Base-by-base conservation (phyloP, 64 coral and sea anemone species). In the Montipora sp. region DNA sequence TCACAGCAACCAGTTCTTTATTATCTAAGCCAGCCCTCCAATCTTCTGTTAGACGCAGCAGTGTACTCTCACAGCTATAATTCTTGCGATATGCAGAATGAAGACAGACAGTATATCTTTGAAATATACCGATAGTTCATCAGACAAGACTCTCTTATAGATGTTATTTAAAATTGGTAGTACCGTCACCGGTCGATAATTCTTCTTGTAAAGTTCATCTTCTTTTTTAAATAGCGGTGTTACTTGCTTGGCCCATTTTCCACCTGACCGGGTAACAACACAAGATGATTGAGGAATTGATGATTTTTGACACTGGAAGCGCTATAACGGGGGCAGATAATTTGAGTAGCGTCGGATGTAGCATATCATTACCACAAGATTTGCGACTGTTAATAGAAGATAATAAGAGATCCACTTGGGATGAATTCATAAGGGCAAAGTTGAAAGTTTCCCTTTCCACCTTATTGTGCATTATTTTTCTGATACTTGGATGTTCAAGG, bases 61-160 rank as follows among this genome's bases (percentile, higher is more conserved):
- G 36, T 36, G 36, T 36, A 36, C 36, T 36, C 36, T 36, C 36
- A 36, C 36, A 36, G 36, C 36, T 36, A 36, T 36, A 36, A 36
- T 36, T 36, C 36, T 36, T 36, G 1, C 36, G 36, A 36, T 36
- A 36, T 36, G 36, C 36, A 36, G 36, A 36, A 36, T 36, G 36
- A 36, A 36, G 36, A 2, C 36, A 36, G 36, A 36, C 1, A 36
- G 36, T 36, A 36, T 36, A 36, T 36, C 2, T 36, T 36, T 36
- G 36, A 24, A 24, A 24, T 24, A 24, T 24, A 24, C 23, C 23
- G 23, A 24, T 24, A 73, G 58, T 45, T 89, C 51, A 59, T 44
- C 59, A 46, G 75, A 89, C 58, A 89, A 89, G 74, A 89, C 43
- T 89, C 57, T 89, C 24, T 79, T 24, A 67, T 67, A 79, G 88